phyloP scores from a whole-genome alignment of 2,888 invertebrate species.

The Iphiclides podalirius region DNA sequence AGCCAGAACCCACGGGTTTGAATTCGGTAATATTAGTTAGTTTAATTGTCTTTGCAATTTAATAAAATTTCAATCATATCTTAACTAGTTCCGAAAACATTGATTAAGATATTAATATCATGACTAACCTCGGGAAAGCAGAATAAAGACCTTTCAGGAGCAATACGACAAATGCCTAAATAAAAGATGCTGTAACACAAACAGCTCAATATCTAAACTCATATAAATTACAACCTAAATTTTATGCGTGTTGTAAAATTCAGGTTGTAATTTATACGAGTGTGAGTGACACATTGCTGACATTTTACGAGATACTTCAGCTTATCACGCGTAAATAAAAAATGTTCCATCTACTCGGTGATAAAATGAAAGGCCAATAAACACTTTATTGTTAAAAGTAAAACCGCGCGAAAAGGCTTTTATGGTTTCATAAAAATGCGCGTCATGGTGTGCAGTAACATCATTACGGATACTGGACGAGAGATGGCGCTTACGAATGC shows the following conservation, averaged over 20 bases:
- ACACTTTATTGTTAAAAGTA: conserved; percentile 64
- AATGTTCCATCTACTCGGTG: conserved; percentile 42
- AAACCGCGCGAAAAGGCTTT: conserved; percentile 47
- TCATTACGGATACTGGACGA: conserved; percentile 26
- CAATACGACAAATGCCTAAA: no score
- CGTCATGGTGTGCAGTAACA: conserved; percentile 28
- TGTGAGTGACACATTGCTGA: not conserved
- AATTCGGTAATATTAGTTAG: no score
- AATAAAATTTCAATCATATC: no score
- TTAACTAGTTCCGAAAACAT: no score
- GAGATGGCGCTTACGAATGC: conserved; percentile 29
- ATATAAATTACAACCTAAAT: not conserved
- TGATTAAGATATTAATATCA: no score
- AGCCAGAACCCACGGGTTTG: no score
- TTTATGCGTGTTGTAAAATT: no score
- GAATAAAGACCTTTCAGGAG: no score
- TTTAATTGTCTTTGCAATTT: no score
- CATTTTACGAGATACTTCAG: conserved; percentile 9
- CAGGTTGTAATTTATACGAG: not conserved
- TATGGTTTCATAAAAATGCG: conserved; percentile 37
- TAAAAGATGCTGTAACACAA: no score
- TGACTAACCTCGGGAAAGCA: no score
- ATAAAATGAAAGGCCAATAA: conserved; percentile 57
- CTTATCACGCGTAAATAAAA: conserved; percentile 32
- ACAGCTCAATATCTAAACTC: no score